Evolutionary conservation across 1,140 invertebrate genomes (phyloP).

Genomic region (Riptortus pedestris): DNA sequence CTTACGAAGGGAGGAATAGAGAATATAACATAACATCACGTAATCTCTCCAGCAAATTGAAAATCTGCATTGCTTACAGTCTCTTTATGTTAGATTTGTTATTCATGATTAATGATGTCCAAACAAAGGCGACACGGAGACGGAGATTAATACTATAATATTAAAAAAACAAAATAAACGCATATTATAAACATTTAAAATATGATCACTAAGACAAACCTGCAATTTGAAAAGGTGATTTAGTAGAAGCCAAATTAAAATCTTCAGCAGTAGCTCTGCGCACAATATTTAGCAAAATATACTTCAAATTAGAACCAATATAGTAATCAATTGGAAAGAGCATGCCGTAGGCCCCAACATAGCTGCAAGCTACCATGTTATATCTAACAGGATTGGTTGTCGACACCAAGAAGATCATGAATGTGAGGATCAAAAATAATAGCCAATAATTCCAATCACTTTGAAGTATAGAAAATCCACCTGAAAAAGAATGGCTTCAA

Average conservation of each 20-base stretch:
- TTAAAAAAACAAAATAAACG: no score
- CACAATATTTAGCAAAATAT: constrained; percentile 55
- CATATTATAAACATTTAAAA: no score
- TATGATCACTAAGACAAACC: no score
- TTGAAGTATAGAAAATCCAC: constrained; percentile 32
- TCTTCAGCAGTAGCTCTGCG: constrained; percentile 45
- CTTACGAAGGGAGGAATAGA: no score
- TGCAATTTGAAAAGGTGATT: constrained; percentile 48
- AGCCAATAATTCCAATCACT: constrained; percentile 51
- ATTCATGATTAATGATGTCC: no score
- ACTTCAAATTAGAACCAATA: constrained; percentile 52
- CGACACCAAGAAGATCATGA: constrained; percentile 42
- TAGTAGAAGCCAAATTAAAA: constrained; percentile 49
- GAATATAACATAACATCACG: no score
- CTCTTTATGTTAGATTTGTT: no score
- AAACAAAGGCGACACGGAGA: no score
- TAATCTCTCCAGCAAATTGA: no score
- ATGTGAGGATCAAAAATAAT: constrained; percentile 44
- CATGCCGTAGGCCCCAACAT: constrained; percentile 52
- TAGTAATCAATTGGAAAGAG: constrained; percentile 53
- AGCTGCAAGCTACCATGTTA: constrained; percentile 50
- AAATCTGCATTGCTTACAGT: no score
- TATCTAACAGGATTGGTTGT: constrained; percentile 43
- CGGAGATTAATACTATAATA: no score
- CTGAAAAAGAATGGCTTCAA: constrained; percentile 21